Conservation (phyloP, 2,113 vertebrate species). For the Acanthochromis polyacanthus region DNA sequence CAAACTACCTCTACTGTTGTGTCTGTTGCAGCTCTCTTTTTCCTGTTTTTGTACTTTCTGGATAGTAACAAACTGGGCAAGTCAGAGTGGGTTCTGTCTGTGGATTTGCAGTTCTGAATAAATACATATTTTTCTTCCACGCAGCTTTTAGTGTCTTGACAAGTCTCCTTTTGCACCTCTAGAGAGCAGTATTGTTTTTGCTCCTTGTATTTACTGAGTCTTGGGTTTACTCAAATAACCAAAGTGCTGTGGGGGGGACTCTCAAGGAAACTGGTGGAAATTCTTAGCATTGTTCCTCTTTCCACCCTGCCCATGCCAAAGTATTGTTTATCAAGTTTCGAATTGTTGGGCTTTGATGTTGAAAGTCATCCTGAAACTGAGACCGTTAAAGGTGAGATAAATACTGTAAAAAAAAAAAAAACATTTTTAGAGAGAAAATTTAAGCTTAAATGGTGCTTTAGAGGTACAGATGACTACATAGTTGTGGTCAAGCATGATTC, state of each 20-base stretch:
- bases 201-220: background rate
- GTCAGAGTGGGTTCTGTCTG: conserved; percentile 1
- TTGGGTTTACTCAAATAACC: conserved; percentile 5
- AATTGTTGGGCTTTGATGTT: conserved; percentile 12
- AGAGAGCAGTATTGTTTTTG: conserved; percentile 64
- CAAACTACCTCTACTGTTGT: conserved; percentile 48
- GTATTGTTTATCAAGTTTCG: conserved; percentile 9
- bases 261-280: conserved; percentile 67
- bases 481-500: conserved; percentile 18
- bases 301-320: conserved; percentile 35
- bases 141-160: background rate
- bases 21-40: conserved; percentile 12
- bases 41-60: conserved; percentile 23
- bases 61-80: conserved; percentile 2
- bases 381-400: background rate
- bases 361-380: background rate
- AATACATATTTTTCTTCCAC: background rate
- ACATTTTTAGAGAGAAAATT: background rate
- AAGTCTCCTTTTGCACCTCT: conserved; percentile 37
- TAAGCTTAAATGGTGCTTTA: background rate
- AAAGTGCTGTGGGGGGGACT: conserved; percentile 20
- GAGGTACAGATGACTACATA: background rate
- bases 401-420: background rate
- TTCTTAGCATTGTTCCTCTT: conserved; percentile 76
- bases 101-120: conserved; percentile 34